Conservation (phyloP, 2,888 invertebrate species). For the Cheilosia variabilis region DNA sequence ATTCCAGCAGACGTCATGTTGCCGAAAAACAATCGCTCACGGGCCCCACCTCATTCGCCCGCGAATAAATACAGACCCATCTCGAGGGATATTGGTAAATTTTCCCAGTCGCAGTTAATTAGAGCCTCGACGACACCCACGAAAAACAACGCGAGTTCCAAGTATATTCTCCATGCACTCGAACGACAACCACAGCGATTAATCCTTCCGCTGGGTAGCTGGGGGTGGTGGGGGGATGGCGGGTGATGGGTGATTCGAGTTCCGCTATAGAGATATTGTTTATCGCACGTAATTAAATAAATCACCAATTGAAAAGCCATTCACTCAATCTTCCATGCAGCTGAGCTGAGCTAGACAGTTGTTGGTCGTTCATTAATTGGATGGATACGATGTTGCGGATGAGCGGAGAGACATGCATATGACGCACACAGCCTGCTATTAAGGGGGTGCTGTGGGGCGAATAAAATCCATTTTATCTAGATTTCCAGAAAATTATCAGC, state of each 20-base stretch:
- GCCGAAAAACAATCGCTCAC: constrained; percentile 35
- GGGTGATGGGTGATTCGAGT: not conserved
- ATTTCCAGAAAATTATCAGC: constrained; percentile 38
- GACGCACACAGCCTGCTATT: too few relatives aligned
- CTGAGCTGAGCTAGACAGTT: constrained; percentile 42
- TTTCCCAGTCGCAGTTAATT: constrained; percentile 49
- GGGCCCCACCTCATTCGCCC: not conserved
- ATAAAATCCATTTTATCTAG: constrained; percentile 39
- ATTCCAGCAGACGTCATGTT: constrained; percentile 44
- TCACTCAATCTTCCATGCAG: constrained; percentile 39
- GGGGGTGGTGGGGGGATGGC: not conserved
- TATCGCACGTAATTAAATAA: constrained; percentile 48
- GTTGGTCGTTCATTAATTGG: constrained; percentile 21
- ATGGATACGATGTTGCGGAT: constrained; percentile 10
- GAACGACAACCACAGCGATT: constrained; percentile 31
- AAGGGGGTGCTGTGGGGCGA: constrained; percentile 7
- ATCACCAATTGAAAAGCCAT: constrained; percentile 60
- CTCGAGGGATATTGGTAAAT: constrained; percentile 32
- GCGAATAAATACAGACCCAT: not conserved
- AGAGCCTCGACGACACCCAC: constrained; percentile 27
- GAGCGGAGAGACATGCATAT: not conserved
- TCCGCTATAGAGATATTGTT: constrained; percentile 2
- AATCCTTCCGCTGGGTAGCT: constrained; percentile 13
- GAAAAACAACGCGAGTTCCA: constrained; percentile 9
- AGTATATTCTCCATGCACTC: constrained; percentile 8